A percentile compares a stretch with the other conserved stretches of the same genome.
Evolutionary conservation across 2,113 vertebrate genomes (phyloP).

Genomic region (Ageneiosus marmoratus): DNA sequence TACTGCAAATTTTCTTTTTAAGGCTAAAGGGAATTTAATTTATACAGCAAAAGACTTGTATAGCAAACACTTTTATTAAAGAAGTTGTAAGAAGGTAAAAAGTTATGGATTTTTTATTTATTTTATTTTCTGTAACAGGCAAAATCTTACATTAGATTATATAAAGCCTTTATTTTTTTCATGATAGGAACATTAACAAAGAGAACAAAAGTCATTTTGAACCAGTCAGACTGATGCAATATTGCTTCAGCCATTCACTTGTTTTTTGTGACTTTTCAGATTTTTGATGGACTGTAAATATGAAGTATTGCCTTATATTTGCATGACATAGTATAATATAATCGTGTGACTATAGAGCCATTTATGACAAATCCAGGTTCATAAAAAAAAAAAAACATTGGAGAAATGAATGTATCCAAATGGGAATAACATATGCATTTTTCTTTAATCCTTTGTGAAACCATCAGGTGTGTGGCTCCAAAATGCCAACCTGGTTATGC

Average conservation of each 20-base stretch:
- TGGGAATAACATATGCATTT: not conserved
- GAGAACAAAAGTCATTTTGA: not conserved
- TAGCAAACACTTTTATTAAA: not conserved
- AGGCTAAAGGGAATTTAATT: not conserved
- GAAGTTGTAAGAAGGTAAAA: not conserved
- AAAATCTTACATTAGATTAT: not conserved
- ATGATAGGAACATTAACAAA: not conserved
- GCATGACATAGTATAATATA: not conserved
- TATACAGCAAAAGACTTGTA: not conserved
- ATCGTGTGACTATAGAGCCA: not conserved
- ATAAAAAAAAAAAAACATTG: not conserved
- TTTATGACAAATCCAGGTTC: not conserved
- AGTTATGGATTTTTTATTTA: not conserved
- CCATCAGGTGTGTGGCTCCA: not conserved
- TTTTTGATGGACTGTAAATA: not conserved
- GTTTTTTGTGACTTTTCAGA: not conserved
- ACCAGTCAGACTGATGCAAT: not conserved
- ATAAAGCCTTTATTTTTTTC: not conserved
- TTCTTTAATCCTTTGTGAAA: not conserved
- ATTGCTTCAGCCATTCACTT: not conserved
- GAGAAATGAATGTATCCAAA: not conserved
- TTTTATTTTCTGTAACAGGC: not conserved
- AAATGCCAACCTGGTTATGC: not conserved
- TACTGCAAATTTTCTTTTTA: not conserved
- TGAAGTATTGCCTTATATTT: not conserved